phyloP scores from a whole-genome alignment of 2,888 invertebrate genomes.

The Elysia crispata region DNA sequence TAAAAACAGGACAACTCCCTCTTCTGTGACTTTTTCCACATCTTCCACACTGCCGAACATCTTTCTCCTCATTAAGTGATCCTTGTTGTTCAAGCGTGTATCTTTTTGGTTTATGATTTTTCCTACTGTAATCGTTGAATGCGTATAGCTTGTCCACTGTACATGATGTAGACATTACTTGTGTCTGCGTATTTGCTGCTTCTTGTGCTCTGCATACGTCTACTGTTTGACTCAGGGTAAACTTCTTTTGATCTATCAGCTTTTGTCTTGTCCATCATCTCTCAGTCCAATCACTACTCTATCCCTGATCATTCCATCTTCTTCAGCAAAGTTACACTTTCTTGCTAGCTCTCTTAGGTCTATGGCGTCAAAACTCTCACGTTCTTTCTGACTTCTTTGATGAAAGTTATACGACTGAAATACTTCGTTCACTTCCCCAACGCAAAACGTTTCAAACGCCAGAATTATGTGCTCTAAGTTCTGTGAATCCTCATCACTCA shows the following conservation, averaged over 20 bases:
- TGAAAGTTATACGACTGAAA: constrained; percentile 13
- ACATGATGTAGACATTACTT: too few species aligned
- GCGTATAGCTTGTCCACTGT: constrained; percentile 22
- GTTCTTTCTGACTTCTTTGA: constrained; percentile 18
- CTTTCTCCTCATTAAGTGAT: constrained; percentile 12
- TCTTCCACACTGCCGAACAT: constrained; percentile 13
- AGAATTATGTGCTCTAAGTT: constrained; percentile 16
- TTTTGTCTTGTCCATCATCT: constrained; percentile 24
- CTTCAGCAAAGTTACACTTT: too few species aligned
- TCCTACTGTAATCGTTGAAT: not conserved
- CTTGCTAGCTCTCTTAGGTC: too few species aligned
- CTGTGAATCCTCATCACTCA: constrained; percentile 28
- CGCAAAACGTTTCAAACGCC: constrained; percentile 26
- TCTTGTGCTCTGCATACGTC: constrained; percentile 17
- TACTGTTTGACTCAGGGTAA: constrained; percentile 15
- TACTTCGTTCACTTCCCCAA: too few species aligned
- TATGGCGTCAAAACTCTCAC: too few species aligned
- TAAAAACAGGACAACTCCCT: too few species aligned
- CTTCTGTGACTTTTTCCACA: too few species aligned
- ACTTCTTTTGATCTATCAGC: constrained; percentile 18
- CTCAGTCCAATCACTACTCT: constrained; percentile 24
- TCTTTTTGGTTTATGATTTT: too few species aligned
- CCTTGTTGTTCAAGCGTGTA: too few species aligned
- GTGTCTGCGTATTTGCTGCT: constrained; percentile 20
- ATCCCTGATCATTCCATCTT: constrained; percentile 24